phyloP scores from a whole-genome alignment of 2,113 vertebrate species.

The Archilochus colubris region DNA sequence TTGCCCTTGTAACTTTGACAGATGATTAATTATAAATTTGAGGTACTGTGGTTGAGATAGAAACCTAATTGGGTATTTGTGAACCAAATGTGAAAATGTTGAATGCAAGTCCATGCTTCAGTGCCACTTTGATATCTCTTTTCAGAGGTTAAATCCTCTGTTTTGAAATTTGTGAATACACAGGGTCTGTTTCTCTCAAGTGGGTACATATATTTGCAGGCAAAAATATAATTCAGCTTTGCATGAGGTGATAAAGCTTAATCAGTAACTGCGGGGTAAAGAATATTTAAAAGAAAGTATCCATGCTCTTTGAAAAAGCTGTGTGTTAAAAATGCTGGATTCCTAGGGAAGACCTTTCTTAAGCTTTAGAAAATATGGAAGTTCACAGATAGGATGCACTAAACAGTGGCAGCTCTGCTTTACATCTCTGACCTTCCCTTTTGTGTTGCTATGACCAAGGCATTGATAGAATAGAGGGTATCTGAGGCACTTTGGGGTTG shows the following conservation, averaged over 20 bases:
- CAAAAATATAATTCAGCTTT: background rate
- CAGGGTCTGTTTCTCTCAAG: background rate
- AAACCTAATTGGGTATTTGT: slow-evolving; percentile 71
- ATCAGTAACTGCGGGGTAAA: background rate
- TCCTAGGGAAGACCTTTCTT: background rate
- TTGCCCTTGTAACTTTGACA: slow-evolving; percentile 59
- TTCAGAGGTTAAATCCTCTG: slow-evolving; percentile 57
- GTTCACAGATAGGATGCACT: background rate
- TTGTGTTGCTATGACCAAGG: background rate
- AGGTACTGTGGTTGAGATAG: slow-evolving; percentile 41
- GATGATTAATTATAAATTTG: slow-evolving; percentile 70
- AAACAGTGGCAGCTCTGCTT: background rate
- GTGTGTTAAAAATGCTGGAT: background rate
- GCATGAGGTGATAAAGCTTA: background rate
- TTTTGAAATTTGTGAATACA: slow-evolving; percentile 30
- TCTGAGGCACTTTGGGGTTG: background rate
- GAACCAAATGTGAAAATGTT: slow-evolving; percentile 55
- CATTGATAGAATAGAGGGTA: background rate
- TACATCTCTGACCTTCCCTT: background rate
- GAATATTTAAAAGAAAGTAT: background rate
- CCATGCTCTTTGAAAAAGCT: background rate
- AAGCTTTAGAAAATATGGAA: background rate
- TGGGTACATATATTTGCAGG: background rate
- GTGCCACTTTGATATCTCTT: slow-evolving; percentile 61
- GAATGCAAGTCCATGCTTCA: slow-evolving; percentile 29